These are phyloP conservation scores for Bolinopsis microptera DNA, from an alignment of 37 sponge, comb jelly and placozoan species.

Conservation along the genomic window DNA sequence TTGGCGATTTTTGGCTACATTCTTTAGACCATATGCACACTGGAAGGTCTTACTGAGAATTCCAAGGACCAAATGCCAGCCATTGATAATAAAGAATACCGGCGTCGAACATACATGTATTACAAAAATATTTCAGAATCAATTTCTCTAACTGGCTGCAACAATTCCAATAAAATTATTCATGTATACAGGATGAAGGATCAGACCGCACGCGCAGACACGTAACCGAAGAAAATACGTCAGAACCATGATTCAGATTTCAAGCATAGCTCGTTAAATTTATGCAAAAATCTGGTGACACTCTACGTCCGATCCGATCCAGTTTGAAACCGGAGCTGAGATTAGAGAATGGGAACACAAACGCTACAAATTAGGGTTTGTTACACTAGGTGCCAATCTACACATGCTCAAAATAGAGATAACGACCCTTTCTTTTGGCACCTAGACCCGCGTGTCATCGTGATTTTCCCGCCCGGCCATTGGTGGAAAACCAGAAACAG, in stretches of 20 bases:
- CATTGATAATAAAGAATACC: too few species aligned
- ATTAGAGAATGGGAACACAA: neutral
- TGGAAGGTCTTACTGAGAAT: neutral
- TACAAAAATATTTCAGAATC: too few species aligned
- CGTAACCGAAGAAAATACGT: too few species aligned
- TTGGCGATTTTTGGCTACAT: neutral
- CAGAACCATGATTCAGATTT: too few species aligned
- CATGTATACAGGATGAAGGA: too few species aligned
- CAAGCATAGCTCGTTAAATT: too few species aligned
- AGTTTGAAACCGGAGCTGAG: neutral
- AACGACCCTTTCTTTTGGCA: neutral
- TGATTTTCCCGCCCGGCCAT: neutral
- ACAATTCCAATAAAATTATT: too few species aligned
- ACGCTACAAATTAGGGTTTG: neutral
- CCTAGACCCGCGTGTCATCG: neutral
- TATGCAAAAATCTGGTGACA: too few species aligned
- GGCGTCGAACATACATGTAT: too few species aligned
- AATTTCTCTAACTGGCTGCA: too few species aligned
- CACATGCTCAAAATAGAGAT: neutral
- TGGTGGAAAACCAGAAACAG: neutral
- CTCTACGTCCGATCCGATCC: too few species aligned
- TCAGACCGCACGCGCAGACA: too few species aligned
- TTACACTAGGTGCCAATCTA: neutral
- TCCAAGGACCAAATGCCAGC: neutral
- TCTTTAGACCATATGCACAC: neutral